Conservation (phyloP, 2,113 vertebrate genomes). For the Rhodinocichla rosea region DNA sequence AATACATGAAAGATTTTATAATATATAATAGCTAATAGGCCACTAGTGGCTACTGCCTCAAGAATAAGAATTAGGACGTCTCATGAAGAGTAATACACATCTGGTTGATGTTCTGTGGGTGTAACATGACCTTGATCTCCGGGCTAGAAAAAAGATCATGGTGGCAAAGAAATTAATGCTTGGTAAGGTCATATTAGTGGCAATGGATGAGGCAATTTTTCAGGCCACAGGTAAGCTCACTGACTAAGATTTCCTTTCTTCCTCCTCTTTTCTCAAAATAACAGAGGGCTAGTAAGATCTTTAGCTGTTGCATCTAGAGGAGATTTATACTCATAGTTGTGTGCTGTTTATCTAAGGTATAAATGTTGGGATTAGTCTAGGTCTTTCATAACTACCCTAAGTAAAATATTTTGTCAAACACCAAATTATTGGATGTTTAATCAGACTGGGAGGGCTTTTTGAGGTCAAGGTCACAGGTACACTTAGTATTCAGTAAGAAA, state of each 20-base stretch:
- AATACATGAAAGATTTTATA: constrained; percentile 39
- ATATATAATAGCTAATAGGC: constrained; percentile 55
- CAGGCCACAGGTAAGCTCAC: constrained; percentile 12
- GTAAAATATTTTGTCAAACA: constrained; percentile 24
- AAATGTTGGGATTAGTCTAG: constrained; percentile 5
- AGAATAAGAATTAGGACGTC: constrained; percentile 25
- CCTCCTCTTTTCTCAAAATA: not conserved
- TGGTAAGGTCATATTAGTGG: not conserved
- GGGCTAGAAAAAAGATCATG: not conserved
- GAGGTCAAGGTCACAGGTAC: not conserved
- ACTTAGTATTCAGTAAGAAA: not conserved
- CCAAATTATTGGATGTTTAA: constrained; percentile 25
- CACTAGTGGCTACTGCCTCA: constrained; percentile 16
- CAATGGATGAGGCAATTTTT: constrained; percentile 41
- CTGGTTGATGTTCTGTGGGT: constrained; percentile 27
- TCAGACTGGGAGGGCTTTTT: not conserved
- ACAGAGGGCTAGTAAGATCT: not conserved
- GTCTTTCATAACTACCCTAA: constrained; percentile 17
- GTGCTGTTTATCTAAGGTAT: constrained; percentile 18
- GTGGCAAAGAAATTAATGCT: constrained; percentile 56
- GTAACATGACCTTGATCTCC: constrained; percentile 52
- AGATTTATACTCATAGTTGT: constrained; percentile 52
- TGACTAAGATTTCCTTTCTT: constrained; percentile 21
- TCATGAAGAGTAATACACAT: constrained; percentile 42
- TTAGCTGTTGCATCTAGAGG: constrained; percentile 8